Evolutionary conservation across 2,113 vertebrate species (phyloP), one percentile per base, ranked within the genome.

Genomic region (Camelus dromedarius): DNA sequence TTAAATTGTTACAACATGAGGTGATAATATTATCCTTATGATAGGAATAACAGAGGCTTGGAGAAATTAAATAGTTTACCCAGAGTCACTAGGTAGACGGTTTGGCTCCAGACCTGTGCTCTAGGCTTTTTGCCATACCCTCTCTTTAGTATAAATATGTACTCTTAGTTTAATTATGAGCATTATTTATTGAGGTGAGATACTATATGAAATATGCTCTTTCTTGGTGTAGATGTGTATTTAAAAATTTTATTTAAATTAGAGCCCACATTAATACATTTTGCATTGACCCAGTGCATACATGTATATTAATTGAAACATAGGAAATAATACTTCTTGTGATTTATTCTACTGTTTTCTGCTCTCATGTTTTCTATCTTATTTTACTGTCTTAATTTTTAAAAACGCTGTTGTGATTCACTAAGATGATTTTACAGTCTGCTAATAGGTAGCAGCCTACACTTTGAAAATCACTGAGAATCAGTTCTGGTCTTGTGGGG

Each of bases 331-430:
- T 69, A 38, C 7, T 77, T 1, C 12, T 88, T 84, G 16, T 42
- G 42, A 50, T 70, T 92, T 30, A 69, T 38, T 91, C 7, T 87
- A 12, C 3, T 89, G 13, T 79, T 79, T 95, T 73, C 81, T 64
- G 15, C 32, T 35, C 18, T 72, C 3, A 5, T 46, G 20, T 70
- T 92, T 97, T 96, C 15, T 67, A 0, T 79, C 75, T 73, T 85
- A 56, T 70, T 96, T 30, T 81, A 1, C n/a, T 79, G 13, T 92
- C 66, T 89, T 86, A 5, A 5, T 56, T 93, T 94, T n/a, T 75
- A 24, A 56, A 62, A 46, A n/a, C 48, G 8, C 54, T 72, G 6
- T 58, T 56, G 14, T 87, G 76, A 92, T 66, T 64, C 35, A 22
- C 32, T 81, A 35, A 79, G 75, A 67, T 70, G n/a, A 32, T 35